phyloP scores from a whole-genome alignment of 1,140 invertebrate species.

The Zaprionus kolodkinae region DNA sequence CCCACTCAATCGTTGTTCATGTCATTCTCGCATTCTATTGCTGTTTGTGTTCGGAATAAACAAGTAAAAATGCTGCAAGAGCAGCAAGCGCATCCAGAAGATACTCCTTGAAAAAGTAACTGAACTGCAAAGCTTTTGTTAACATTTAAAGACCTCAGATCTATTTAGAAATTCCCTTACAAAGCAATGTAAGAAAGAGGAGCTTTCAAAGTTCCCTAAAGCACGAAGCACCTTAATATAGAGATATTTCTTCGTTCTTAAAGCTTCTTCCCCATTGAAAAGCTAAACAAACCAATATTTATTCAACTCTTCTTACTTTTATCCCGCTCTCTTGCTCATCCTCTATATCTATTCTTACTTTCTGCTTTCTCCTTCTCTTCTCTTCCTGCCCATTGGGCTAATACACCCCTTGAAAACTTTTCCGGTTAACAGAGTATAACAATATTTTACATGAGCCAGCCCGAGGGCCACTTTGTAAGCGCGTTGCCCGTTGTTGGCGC shows the following conservation, averaged over 20 bases:
- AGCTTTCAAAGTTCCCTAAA: not conserved
- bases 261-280: not conserved
- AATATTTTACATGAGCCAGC: conserved; percentile 72
- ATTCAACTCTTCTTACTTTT: not conserved
- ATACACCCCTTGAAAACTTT: conserved; percentile 25
- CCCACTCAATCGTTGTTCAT: not conserved
- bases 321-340: not conserved
- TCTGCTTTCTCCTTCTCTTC: not conserved
- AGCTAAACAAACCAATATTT: not conserved
- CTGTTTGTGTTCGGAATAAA: conserved; percentile 34
- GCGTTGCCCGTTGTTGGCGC: conserved; percentile 61
- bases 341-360: not conserved
- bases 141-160: too few species aligned
- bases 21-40: conserved; percentile 20
- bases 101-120: not conserved
- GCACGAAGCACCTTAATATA: not conserved
- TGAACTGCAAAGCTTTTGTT: not conserved
- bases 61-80: conserved; percentile 16
- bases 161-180: too few species aligned
- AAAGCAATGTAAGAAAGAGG: too few species aligned
- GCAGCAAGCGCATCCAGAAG: not conserved
- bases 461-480: conserved; percentile 50
- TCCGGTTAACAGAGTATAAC: conserved; percentile 58
- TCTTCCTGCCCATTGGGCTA: not conserved
- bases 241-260: too few species aligned